Evolutionary conservation across 1,140 invertebrate genomes (phyloP).

Genomic region (Radopholus similis): DNA sequence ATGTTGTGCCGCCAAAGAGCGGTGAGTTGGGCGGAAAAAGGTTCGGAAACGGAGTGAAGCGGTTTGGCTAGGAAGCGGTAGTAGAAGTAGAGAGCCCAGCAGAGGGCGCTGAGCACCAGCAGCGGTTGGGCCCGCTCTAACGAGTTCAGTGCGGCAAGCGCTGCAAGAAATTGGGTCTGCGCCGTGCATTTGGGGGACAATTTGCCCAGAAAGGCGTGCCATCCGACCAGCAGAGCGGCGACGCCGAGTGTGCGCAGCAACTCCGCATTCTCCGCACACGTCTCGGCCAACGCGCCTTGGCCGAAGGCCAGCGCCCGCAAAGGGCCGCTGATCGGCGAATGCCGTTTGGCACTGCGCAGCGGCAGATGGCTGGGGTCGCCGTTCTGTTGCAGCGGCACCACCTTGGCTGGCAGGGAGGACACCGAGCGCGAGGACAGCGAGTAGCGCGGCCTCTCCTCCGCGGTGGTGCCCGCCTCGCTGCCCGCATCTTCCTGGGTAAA

Average conservation of each 20-base stretch:
- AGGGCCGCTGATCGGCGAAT: neutral
- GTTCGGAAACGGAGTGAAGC: neutral
- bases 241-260: neutral
- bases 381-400: no score
- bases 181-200: neutral
- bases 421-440: no score
- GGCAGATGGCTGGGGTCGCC: no score
- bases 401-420: no score
- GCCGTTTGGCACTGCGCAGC: neutral
- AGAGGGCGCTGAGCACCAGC: constrained; percentile 68
- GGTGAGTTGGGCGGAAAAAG: neutral
- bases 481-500: no score
- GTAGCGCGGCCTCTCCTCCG: no score
- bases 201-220: constrained; percentile 1
- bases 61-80: constrained; percentile 50
- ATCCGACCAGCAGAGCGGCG: neutral
- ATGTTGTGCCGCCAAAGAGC: constrained; percentile 5
- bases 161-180: neutral
- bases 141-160: constrained; percentile 1
- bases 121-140: constrained; percentile 57
- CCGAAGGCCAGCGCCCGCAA: neutral
- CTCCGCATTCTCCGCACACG: neutral
- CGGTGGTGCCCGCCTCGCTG: no score
- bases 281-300: neutral
- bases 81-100: constrained; percentile 70